phyloP scores from a whole-genome alignment of 2,888 invertebrate species.

The Netelia melanura region DNA sequence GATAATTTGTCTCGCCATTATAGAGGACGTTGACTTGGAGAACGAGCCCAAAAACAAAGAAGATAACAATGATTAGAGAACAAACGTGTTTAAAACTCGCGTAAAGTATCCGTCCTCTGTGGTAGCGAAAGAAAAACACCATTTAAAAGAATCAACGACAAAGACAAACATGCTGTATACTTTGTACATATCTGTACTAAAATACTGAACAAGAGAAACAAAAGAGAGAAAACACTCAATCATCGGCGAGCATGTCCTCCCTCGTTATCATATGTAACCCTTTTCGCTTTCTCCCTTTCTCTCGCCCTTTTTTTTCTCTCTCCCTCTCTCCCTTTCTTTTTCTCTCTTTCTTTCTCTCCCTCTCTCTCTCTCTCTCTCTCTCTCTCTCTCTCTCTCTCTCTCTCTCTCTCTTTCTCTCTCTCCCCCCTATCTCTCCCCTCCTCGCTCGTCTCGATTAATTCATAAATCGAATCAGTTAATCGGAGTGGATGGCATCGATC shows the following conservation, averaged over 20 bases:
- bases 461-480: slow-evolving; percentile 52
- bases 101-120: slow-evolving; percentile 71
- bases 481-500: slow-evolving; percentile 29
- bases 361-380: neutral
- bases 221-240: slow-evolving; percentile 52
- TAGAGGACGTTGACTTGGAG: neutral
- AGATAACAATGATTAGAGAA: neutral
- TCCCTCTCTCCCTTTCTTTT: too few species aligned
- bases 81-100: slow-evolving; percentile 31
- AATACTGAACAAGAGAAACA: slow-evolving; percentile 53
- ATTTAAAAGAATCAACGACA: slow-evolving; percentile 24
- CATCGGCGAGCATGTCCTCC: slow-evolving; percentile 67
- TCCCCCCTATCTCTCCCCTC: neutral
- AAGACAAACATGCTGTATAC: slow-evolving; percentile 72
- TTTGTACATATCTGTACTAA: slow-evolving; percentile 77
- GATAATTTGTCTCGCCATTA: neutral
- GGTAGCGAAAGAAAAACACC: slow-evolving; percentile 58
- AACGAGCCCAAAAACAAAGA: slow-evolving; percentile 10
- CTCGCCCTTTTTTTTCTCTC: too few species aligned
- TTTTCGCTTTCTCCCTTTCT: neutral
- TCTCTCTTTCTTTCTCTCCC: too few species aligned
- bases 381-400: neutral
- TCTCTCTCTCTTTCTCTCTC: neutral
- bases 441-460: slow-evolving; percentile 29
- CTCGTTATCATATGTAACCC: slow-evolving; percentile 40